phyloP scores from a whole-genome alignment of 2,113 vertebrate genomes.

The Sinocyclocheilus anophthalmus region DNA sequence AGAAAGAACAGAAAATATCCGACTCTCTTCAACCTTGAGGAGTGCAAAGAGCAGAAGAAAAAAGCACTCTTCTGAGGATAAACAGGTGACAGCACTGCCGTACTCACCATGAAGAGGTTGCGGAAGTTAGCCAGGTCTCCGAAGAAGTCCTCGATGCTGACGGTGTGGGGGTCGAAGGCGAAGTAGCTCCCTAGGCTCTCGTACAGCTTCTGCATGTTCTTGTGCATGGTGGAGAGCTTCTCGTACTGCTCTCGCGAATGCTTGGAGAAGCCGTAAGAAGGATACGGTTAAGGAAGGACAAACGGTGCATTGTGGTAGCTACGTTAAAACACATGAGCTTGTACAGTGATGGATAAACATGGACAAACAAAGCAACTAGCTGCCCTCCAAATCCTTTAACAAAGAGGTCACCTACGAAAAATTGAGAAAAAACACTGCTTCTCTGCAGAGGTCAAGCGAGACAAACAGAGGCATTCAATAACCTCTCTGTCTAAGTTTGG shows the following conservation, averaged over 20 bases:
- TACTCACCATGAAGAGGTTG: conserved; percentile 90
- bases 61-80: neutral
- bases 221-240: conserved; percentile 92
- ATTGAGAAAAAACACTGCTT: conserved; percentile 10
- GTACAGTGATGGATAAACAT: conserved; percentile 7
- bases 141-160: conserved; percentile 94
- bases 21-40: conserved; percentile 9
- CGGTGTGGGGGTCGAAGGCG: conserved; percentile 85
- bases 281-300: conserved; percentile 80
- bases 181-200: conserved; percentile 91
- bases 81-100: neutral
- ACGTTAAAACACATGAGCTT: neutral
- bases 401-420: neutral
- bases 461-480: conserved; percentile 68
- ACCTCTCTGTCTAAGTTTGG: conserved; percentile 66
- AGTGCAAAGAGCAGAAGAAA: neutral
- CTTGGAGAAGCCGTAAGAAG: conserved; percentile 87
- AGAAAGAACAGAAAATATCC: neutral
- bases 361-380: conserved; percentile 18
- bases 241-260: conserved; percentile 90
- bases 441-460: conserved; percentile 60
- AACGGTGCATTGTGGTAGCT: neutral
- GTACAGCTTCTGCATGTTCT: conserved; percentile 95
- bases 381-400: neutral
- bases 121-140: conserved; percentile 90